Percentiles rank a stretch among this genome's conserved stretches.
These are phyloP conservation scores for Ennomos quercinarius DNA, from an alignment of 2,888 invertebrate genomes.

Conservation along the genomic window DNA sequence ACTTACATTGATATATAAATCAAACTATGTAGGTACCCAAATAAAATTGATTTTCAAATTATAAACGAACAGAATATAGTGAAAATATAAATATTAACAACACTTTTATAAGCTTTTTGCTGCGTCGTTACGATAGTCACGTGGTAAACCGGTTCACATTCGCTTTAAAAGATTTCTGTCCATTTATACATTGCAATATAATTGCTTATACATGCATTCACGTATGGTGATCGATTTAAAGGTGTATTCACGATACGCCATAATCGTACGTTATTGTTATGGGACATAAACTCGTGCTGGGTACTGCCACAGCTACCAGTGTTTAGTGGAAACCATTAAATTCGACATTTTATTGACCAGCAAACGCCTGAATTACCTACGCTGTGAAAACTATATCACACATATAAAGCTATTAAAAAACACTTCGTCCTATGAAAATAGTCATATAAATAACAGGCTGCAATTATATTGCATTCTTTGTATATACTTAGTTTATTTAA, in stretches of 20 bases:
- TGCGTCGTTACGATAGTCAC: slow-evolving; percentile 24
- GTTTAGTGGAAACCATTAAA: slow-evolving; percentile 59
- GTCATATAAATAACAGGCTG: too few relatives aligned
- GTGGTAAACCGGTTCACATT: slow-evolving; percentile 15
- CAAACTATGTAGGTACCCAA: too few relatives aligned
- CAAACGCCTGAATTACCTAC: slow-evolving; percentile 14
- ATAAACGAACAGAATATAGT: too few relatives aligned
- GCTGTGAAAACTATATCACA: slow-evolving; percentile 9
- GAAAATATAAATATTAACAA: background rate
- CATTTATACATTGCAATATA: slow-evolving; percentile 38
- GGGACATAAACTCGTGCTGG: slow-evolving; percentile 59
- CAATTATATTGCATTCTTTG: too few relatives aligned
- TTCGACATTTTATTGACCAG: slow-evolving; percentile 35
- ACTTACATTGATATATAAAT: too few relatives aligned
- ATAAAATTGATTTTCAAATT: too few relatives aligned
- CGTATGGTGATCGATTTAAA: slow-evolving; percentile 53
- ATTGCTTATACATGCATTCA: slow-evolving; percentile 47
- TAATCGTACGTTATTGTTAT: slow-evolving; percentile 71
- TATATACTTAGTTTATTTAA: too few relatives aligned
- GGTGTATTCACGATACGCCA: slow-evolving; percentile 54
- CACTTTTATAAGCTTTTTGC: slow-evolving; percentile 3
- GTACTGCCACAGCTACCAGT: slow-evolving; percentile 53
- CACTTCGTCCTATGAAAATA: too few relatives aligned
- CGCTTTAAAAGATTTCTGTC: background rate
- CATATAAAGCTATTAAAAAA: too few relatives aligned